A percentile compares a stretch with the other conserved stretches of the same genome.
phyloP scores from a whole-genome alignment of 2,797 vertebrate species.

The Tokudaia tokunoshimensis region DNA sequence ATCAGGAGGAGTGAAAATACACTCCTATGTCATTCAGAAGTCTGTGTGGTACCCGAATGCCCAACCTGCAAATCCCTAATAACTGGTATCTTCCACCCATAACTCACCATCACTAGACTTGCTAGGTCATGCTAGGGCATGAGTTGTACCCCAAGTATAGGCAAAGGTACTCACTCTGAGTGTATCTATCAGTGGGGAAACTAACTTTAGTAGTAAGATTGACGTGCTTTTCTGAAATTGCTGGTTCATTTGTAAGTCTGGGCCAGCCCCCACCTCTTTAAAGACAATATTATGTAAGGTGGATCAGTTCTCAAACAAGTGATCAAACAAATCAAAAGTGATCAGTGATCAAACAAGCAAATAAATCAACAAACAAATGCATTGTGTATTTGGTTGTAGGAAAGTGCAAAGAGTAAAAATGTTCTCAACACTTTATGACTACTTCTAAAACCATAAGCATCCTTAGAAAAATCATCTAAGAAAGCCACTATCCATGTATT shows the following conservation, averaged over 20 bases:
- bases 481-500: background rate
- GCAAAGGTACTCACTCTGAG: background rate
- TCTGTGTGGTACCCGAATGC: background rate
- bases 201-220: constrained; percentile 8
- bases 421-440: constrained; percentile 39
- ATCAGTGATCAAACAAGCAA: background rate
- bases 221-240: constrained; percentile 29
- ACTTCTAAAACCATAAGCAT: constrained; percentile 29
- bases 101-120: background rate
- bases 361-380: background rate
- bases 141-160: background rate
- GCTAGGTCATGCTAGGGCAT: background rate
- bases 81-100: background rate
- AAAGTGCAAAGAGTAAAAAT: constrained; percentile 34
- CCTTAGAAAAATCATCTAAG: background rate
- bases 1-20: background rate
- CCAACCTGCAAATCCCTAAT: background rate
- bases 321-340: background rate
- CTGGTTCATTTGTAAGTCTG: background rate
- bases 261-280: background rate
- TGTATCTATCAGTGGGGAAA: background rate
- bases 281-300: constrained; percentile 28
- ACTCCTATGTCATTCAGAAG: background rate
- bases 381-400: background rate
- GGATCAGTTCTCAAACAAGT: constrained; percentile 12